These are phyloP conservation scores for Mizuhopecten yessoensis DNA, from an alignment of 1,140 invertebrate genomes.

Conservation along the genomic window DNA sequence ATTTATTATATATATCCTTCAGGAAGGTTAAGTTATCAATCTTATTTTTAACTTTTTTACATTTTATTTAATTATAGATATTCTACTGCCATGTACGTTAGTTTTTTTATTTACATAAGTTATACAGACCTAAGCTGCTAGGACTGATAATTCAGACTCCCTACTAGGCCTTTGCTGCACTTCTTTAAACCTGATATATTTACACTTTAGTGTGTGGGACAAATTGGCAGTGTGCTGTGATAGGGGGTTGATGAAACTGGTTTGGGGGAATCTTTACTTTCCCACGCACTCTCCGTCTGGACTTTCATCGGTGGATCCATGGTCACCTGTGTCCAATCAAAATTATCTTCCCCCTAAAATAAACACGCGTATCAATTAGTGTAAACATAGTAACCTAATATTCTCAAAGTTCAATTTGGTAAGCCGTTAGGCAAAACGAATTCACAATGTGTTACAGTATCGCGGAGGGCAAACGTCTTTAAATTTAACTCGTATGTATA, in stretches of 20 bases:
- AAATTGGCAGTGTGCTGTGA: neutral
- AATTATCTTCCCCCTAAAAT: conserved; percentile 13
- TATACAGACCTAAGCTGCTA: neutral
- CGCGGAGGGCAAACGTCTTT: neutral
- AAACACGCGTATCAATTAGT: conserved; percentile 39
- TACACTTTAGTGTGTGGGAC: neutral
- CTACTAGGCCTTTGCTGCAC: neutral
- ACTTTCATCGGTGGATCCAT: conserved; percentile 9
- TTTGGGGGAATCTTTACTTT: neutral
- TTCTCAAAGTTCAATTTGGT: conserved; percentile 34
- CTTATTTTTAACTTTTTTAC: no score
- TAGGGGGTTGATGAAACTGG: neutral
- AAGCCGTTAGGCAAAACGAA: conserved; percentile 19
- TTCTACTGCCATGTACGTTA: neutral
- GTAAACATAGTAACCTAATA: conserved; percentile 12
- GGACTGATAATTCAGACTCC: conserved; percentile 19
- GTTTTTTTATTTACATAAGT: neutral
- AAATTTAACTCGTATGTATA: neutral
- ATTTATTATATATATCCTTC: no score
- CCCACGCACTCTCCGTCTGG: conserved; percentile 25
- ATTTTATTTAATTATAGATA: neutral
- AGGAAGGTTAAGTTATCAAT: no score
- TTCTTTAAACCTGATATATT: conserved; percentile 34
- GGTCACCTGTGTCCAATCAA: conserved; percentile 25
- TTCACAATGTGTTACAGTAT: conserved; percentile 16